These are phyloP conservation scores for Rhineura floridana DNA, from an alignment of 2,113 vertebrate genomes.

Conservation along the genomic window DNA sequence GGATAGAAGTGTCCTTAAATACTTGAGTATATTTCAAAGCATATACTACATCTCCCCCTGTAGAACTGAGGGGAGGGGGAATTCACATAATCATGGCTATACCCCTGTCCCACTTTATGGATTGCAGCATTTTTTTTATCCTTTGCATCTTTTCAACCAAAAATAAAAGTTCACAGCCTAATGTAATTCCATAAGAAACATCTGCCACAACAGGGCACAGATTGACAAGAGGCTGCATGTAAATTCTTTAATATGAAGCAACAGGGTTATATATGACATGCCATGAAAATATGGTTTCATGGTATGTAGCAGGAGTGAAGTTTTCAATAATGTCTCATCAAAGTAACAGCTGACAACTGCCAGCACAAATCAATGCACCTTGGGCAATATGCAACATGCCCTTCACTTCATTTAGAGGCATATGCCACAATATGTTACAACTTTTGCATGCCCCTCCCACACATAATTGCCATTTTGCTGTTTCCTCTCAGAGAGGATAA, in stretches of 20 bases:
- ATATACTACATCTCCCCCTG: background rate
- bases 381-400: rapidly evolving
- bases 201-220: background rate
- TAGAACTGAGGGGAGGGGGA: too few relatives aligned
- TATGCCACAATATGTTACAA: background rate
- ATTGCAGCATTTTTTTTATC: too few relatives aligned
- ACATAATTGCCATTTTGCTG: background rate
- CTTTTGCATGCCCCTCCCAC: rapidly evolving
- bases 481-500: background rate
- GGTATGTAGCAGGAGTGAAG: background rate
- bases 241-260: background rate
- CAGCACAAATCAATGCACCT: rapidly evolving
- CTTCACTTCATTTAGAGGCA: rapidly evolving
- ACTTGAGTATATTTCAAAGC: background rate
- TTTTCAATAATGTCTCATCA: rapidly evolving
- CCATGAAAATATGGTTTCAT: background rate
- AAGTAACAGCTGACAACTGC: rapidly evolving
- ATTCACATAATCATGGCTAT: background rate
- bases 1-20: background rate
- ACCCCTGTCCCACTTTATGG: background rate
- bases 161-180: background rate
- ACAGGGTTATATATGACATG: background rate
- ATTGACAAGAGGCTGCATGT: background rate
- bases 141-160: background rate
- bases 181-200: background rate